Evolutionary conservation across 2,113 vertebrate genomes (phyloP).

Genomic region (Chaetodon auriga): DNA sequence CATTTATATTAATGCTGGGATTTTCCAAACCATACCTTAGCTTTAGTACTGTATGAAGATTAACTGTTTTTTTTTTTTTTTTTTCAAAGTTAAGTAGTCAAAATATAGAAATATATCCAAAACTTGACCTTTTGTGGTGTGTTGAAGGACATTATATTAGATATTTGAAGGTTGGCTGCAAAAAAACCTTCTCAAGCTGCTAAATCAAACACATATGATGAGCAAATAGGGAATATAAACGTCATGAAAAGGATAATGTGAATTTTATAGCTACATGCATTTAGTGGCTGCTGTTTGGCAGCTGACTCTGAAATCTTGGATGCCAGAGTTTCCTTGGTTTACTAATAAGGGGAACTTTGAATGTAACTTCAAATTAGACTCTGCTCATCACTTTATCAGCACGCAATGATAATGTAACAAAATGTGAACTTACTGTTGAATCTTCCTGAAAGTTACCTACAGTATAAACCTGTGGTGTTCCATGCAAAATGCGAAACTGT

Average conservation of each 20-base stretch:
- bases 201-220: not conserved
- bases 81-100: not conserved
- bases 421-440: not conserved
- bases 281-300: conserved; percentile 4
- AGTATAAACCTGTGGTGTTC: not conserved
- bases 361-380: not conserved
- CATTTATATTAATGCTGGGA: not conserved
- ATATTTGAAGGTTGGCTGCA: not conserved
- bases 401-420: not conserved
- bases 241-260: not conserved
- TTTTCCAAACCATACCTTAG: not conserved
- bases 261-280: not conserved
- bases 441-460: not conserved
- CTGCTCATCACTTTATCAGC: not conserved
- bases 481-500: not conserved
- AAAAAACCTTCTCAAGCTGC: not conserved
- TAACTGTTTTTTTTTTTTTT: not conserved
- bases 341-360: not conserved
- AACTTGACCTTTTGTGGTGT: not conserved
- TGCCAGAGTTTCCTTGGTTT: not conserved
- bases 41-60: not conserved
- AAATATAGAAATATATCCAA: not conserved
- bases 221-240: not conserved
- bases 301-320: not conserved
- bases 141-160: not conserved